Percentiles rank a stretch among this genome's conserved stretches.
These are phyloP conservation scores for Orchesellides sinensis DNA, from an alignment of 2,888 invertebrate genomes.

Conservation along the genomic window DNA sequence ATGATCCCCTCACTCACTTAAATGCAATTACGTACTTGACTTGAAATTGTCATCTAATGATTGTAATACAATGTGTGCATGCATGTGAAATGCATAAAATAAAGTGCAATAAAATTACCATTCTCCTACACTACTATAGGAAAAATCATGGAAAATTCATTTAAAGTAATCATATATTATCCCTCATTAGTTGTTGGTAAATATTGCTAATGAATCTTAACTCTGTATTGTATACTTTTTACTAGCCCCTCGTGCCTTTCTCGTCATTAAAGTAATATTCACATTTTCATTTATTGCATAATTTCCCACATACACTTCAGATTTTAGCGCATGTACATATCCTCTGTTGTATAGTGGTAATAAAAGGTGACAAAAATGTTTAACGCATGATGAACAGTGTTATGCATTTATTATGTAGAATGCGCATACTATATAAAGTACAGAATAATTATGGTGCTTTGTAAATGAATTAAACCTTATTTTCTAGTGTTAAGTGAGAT, in stretches of 20 bases:
- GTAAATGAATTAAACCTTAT: background rate
- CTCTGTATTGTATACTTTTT: background rate
- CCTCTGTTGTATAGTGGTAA: background rate
- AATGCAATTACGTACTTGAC: background rate
- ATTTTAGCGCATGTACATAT: no score
- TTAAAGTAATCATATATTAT: conserved; percentile 5
- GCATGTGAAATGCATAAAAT: background rate
- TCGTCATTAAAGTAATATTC: background rate
- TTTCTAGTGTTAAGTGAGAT: conserved; percentile 11
- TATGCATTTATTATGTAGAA: background rate
- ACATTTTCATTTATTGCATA: conserved; percentile 21
- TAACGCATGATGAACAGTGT: background rate
- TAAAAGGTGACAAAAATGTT: background rate
- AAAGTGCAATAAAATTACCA: background rate
- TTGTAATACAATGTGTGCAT: background rate
- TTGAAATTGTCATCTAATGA: conserved; percentile 3
- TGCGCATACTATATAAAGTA: background rate
- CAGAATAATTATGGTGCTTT: background rate
- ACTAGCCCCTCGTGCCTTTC: background rate
- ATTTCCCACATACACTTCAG: conserved; percentile 23
- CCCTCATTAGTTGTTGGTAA: conserved; percentile 25
- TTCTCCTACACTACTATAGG: background rate
- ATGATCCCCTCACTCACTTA: background rate
- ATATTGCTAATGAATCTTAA: conserved; percentile 17
- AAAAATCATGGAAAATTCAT: conserved; percentile 37